Evolutionary conservation across 2,888 invertebrate species (phyloP), one percentile per base, ranked within the genome.

Genomic region (Lycaena phlaeas): DNA sequence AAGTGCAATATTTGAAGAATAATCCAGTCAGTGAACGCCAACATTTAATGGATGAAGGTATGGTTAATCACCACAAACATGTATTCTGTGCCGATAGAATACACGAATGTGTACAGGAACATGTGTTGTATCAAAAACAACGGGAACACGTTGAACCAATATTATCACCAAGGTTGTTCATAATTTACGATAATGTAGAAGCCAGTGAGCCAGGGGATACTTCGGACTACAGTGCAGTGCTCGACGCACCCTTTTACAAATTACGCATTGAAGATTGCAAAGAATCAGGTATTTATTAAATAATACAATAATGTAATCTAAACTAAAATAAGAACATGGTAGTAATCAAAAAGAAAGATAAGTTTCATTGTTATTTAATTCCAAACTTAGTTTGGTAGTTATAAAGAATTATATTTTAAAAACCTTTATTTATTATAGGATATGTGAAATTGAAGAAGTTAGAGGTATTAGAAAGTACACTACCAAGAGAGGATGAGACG

Each of bases 151-250:
- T 68, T 0, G 88, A 90, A 58, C 86, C 89, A 0, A 61, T 93
- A 11, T 86, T 87, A 27, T 79, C 88, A 0, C 87, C 89, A 27
- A 81, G 91, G 28, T 85, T 92, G 36, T 92, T 87, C 55, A 85
- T 92, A 17, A 86, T 92, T 5, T 90, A 92, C 52, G 90, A 93
- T 53, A 92, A 91, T 44, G 87, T 93, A 22, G 91, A 92, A 55
- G 88, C 93, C 6, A 86, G 88, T 27, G 88, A 90, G 39, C 86
- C 89, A 0, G 86, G 87, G 27, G 89, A 90, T 50, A 85, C 86
- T 1, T 77, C 86, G 5, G 86, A 87, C 48, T 88, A 88, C 50
- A 87, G 87, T 52, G 86, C 81, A 4, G 79, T 87, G 38, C 79
- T 86, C 9, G 87, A 89, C 50, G 86, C 86, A 14, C 86, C 89